Base-by-base conservation (phyloP, 2,888 invertebrate species). In the Andricus curvator region DNA sequence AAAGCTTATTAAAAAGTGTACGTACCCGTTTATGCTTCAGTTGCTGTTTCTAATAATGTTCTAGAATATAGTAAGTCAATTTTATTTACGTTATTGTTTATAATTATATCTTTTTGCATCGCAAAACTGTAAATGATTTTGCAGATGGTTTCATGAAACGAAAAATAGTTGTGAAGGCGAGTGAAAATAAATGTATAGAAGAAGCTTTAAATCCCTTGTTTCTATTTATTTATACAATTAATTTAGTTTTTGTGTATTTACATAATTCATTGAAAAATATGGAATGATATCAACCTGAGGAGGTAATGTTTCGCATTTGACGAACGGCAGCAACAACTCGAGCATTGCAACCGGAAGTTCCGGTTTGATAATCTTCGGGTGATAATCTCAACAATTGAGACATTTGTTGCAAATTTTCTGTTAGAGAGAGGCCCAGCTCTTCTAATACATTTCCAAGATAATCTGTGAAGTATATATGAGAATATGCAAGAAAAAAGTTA, bases 381-480 rank as follows among this genome's bases (percentile, higher is more conserved):
- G 95, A 93, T 44, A 96, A 93, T 90, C 96, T 95, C 65, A 97
- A 93, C 79, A 97, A 92, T 15, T 93, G 93, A n/a, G 95, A 94
- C 83, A 97, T 94, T 88, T 96, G 96, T 78, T 94, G 94, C 77
- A 97, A 91, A 83, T 95, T 95, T 66, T 96, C 95, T 0, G 95
- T 95, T n/a, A 96, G 93, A 2, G 94, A 93, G 37, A 97, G 93
- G 3, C 97, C 97, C 37, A 97, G 93, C 91, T 97, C 97, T 89
- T 97, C 97, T 22, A 97, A 93, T 1, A 97, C 96, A 90, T 96
- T 97, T 20, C 95, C 96, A 80, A 97, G 93, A 90, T 97, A 97
- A 92, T 96, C 97, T 96, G 91, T 17, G 77, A 68, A 67, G 77
- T 70, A 65, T 64, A 17, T 29, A 29, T 6, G 2, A 29, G 17